phyloP scores from a whole-genome alignment of 2,113 vertebrate species.

The Xenus cinereus region DNA sequence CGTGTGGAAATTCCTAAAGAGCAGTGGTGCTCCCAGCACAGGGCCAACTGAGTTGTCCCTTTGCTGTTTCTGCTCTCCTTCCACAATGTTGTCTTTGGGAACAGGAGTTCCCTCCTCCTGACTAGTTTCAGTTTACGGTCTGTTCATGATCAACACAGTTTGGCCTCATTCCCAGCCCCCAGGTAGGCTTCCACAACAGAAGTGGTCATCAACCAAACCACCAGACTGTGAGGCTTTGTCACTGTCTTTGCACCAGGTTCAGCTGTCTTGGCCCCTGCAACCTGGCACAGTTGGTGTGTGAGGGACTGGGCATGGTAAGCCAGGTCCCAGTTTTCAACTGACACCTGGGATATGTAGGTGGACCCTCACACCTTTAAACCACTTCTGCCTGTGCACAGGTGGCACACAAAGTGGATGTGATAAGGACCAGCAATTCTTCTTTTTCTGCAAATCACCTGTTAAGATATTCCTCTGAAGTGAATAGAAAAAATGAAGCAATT shows the following conservation, averaged over 20 bases:
- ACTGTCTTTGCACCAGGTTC: not conserved
- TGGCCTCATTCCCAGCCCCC: not conserved
- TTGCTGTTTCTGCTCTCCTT: not conserved
- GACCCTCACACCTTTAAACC: not conserved
- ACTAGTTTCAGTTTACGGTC: not conserved
- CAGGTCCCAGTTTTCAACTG: not conserved
- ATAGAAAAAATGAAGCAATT: not conserved
- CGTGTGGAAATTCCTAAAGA: not conserved
- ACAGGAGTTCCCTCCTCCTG: not conserved
- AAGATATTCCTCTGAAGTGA: not conserved
- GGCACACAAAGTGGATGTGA: not conserved
- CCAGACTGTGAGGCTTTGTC: not conserved
- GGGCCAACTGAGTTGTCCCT: not conserved
- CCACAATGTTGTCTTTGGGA: not conserved
- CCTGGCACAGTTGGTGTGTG: not conserved
- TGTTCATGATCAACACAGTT: not conserved
- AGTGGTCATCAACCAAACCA: not conserved
- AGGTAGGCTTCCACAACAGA: not conserved
- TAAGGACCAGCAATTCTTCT: not conserved
- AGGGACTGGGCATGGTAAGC: rapidly evolving
- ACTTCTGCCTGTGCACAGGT: not conserved
- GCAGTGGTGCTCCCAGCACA: not conserved
- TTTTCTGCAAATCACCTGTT: not conserved
- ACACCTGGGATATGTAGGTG: not conserved
- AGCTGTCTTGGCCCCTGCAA: not conserved